These are phyloP conservation scores for Cepaea nemoralis DNA, from an alignment of 1,140 invertebrate species.

Conservation along the genomic window DNA sequence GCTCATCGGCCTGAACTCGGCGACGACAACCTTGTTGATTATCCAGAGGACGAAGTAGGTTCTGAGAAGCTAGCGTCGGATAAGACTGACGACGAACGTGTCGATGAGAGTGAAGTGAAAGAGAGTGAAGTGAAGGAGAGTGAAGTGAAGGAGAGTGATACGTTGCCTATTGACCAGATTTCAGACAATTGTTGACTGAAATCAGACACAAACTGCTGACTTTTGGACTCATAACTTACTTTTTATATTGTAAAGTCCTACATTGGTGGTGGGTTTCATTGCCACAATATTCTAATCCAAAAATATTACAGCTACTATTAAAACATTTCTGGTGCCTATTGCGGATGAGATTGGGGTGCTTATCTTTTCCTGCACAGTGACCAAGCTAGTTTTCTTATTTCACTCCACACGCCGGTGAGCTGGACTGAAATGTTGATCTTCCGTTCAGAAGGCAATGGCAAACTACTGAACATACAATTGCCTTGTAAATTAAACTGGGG, in stretches of 20 bases:
- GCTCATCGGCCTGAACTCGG: conserved; percentile 3
- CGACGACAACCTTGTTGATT: not conserved
- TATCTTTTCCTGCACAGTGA: too few species aligned
- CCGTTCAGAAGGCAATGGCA: too few species aligned
- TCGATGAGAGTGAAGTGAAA: not conserved
- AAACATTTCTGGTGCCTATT: too few species aligned
- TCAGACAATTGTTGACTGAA: not conserved
- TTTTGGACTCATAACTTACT: not conserved
- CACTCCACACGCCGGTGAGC: too few species aligned
- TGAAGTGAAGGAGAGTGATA: too few species aligned
- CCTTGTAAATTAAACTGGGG: too few species aligned
- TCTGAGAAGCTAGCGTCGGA: conserved; percentile 17
- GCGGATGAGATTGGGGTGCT: too few species aligned
- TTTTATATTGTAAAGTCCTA: not conserved
- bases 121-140: not conserved
- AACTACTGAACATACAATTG: too few species aligned
- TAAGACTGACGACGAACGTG: conserved; percentile 9
- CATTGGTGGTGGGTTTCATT: not conserved
- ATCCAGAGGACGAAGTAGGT: conserved; percentile 25
- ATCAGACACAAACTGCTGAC: not conserved
- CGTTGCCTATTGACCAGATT: not conserved
- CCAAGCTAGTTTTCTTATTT: too few species aligned
- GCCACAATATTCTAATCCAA: too few species aligned
- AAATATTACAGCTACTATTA: too few species aligned
- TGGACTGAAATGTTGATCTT: too few species aligned